Conservation (phyloP, 2,888 invertebrate genomes). For the Laspeyria flexula region DNA sequence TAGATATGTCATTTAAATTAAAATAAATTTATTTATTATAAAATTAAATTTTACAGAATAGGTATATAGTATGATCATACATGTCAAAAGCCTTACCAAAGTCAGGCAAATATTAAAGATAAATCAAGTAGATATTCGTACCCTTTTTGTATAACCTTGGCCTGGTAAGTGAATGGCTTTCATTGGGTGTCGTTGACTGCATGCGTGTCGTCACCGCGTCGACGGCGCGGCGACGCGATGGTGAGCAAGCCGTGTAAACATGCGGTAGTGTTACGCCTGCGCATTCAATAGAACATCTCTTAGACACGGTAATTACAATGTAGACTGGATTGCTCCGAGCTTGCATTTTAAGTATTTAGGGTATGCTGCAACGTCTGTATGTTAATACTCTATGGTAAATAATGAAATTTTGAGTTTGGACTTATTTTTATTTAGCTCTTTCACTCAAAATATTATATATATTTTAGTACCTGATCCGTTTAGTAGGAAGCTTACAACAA, state of each 20-base stretch:
- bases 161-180: conserved; percentile 54
- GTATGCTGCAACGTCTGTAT: not conserved
- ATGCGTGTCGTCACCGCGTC: conserved; percentile 15
- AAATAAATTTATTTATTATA: too few relatives aligned
- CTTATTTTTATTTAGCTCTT: too few relatives aligned
- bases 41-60: too few relatives aligned
- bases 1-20: too few relatives aligned
- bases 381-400: not conserved
- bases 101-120: conserved; percentile 3
- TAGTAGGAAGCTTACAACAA: too few relatives aligned
- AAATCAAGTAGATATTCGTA: conserved; percentile 17
- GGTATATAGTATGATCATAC: too few relatives aligned
- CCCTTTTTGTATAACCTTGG: conserved; percentile 60
- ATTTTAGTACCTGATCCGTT: too few relatives aligned
- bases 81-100: too few relatives aligned
- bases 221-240: conserved; percentile 8
- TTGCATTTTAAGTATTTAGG: not conserved
- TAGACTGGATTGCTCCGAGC: conserved; percentile 15
- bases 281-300: conserved; percentile 21
- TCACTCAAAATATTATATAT: too few relatives aligned
- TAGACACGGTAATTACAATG: conserved; percentile 27
- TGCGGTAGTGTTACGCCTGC: conserved; percentile 21
- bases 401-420: too few relatives aligned
- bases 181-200: conserved; percentile 44
- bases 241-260: conserved; percentile 22